These are phyloP conservation scores for Glaucidium brasilianum DNA, from an alignment of 2,113 vertebrate genomes.

Conservation along the genomic window DNA sequence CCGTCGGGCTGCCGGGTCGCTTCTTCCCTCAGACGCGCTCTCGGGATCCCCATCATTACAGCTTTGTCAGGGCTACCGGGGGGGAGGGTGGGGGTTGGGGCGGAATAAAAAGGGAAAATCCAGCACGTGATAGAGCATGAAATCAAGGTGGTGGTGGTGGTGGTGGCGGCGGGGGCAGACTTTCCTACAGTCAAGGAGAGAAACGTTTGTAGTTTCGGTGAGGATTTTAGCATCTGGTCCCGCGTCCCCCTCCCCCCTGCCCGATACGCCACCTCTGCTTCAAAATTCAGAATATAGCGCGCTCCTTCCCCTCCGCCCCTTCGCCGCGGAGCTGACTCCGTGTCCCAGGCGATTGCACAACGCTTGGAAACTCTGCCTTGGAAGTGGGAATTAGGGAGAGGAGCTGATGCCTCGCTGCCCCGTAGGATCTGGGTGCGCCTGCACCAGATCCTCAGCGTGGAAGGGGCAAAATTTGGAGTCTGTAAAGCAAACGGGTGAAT, in stretches of 20 bases:
- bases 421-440: not conserved
- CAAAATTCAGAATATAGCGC: not conserved
- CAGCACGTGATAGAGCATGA: slow-evolving; percentile 38
- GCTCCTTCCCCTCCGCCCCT: not conserved
- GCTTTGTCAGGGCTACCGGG: not conserved
- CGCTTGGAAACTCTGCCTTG: not conserved
- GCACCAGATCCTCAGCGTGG: not conserved
- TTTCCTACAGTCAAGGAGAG: not conserved
- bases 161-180: not conserved
- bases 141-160: slow-evolving; percentile 5
- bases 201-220: not conserved
- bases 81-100: no score
- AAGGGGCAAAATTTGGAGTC: not conserved
- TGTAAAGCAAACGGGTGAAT: not conserved
- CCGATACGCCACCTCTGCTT: not conserved
- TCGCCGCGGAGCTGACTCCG: not conserved
- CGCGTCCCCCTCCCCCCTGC: not conserved
- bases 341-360: not conserved
- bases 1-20: not conserved
- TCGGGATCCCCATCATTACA: not conserved
- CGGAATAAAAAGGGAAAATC: not conserved
- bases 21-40: not conserved
- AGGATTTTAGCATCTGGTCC: slow-evolving; percentile 6
- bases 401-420: not conserved
- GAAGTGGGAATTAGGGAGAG: not conserved